These are phyloP conservation scores for Babyrousa celebensis DNA, from an alignment of 2,797 vertebrate genomes.

Conservation along the genomic window DNA sequence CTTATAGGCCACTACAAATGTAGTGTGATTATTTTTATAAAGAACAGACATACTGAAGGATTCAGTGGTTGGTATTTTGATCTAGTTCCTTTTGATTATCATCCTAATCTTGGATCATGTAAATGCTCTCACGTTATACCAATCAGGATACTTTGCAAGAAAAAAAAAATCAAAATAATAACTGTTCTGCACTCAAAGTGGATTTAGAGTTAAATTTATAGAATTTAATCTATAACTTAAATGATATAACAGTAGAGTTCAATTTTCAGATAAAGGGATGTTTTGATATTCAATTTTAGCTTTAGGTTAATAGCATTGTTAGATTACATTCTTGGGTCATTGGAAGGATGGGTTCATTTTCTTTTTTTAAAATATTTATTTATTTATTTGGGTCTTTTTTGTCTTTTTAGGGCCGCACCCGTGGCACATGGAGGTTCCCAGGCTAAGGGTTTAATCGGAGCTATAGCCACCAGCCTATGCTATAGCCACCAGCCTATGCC, in stretches of 20 bases:
- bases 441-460: too few relatives aligned
- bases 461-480: too few relatives aligned
- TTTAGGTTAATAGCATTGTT: constrained; percentile 74
- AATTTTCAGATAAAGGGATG: constrained; percentile 63
- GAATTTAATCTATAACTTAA: constrained; percentile 46
- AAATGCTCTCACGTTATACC: constrained; percentile 76
- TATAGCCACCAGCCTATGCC: too few relatives aligned
- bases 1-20: constrained; percentile 37
- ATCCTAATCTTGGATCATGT: constrained; percentile 79
- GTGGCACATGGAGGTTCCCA: too few relatives aligned
- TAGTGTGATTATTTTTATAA: constrained; percentile 59
- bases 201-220: constrained; percentile 38
- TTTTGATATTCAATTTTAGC: constrained; percentile 72
- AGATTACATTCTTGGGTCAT: constrained; percentile 57
- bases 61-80: constrained; percentile 63
- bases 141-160: constrained; percentile 51
- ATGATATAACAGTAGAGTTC: constrained; percentile 71
- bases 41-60: neutral
- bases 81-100: constrained; percentile 81
- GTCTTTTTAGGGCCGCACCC: too few relatives aligned
- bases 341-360: constrained; percentile 58
- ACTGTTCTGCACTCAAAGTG: neutral
- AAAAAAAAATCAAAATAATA: constrained; percentile 61
- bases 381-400: too few relatives aligned
- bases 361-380: neutral